phyloP scores from a whole-genome alignment of 2,888 invertebrate species.

The Labia minor region DNA sequence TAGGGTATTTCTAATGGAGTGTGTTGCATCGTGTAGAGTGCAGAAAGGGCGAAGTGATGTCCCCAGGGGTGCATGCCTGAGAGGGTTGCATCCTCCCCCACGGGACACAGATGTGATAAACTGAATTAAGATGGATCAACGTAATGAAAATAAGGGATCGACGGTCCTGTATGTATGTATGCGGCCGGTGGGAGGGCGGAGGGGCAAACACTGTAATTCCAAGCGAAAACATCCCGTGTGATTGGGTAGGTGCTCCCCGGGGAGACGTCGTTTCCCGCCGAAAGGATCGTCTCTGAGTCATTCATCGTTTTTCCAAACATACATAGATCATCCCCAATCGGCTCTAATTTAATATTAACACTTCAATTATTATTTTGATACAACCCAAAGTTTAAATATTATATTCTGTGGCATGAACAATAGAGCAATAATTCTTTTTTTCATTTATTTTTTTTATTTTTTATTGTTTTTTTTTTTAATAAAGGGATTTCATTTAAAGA shows the following conservation, averaged over 20 bases:
- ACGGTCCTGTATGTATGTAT: constrained; percentile 2
- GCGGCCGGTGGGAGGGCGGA: constrained; percentile 17
- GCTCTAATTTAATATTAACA: no score
- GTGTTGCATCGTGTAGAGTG: not conserved
- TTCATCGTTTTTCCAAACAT: not conserved
- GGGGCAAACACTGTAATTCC: constrained; percentile 25
- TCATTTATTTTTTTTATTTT: no score
- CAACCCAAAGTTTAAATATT: no score
- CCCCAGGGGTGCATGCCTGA: not conserved
- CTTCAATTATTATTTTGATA: no score
- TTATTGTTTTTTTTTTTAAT: no score
- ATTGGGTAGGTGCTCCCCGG: constrained; percentile 17
- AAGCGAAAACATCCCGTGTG: constrained; percentile 21
- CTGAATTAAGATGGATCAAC: constrained; percentile 24
- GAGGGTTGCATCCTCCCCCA: not conserved
- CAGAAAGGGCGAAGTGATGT: not conserved
- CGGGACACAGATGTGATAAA: constrained; percentile 25
- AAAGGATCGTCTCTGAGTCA: not conserved
- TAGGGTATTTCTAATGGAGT: not conserved
- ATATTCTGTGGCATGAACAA: no score
- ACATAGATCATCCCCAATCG: not conserved
- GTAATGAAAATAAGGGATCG: constrained; percentile 23
- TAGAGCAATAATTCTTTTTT: no score
- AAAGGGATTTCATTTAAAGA: no score
- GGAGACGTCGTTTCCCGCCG: not conserved